A percentile compares a stretch with the other conserved stretches of the same genome.
phyloP scores from a whole-genome alignment of 2,113 vertebrate species.

The Morone saxatilis region DNA sequence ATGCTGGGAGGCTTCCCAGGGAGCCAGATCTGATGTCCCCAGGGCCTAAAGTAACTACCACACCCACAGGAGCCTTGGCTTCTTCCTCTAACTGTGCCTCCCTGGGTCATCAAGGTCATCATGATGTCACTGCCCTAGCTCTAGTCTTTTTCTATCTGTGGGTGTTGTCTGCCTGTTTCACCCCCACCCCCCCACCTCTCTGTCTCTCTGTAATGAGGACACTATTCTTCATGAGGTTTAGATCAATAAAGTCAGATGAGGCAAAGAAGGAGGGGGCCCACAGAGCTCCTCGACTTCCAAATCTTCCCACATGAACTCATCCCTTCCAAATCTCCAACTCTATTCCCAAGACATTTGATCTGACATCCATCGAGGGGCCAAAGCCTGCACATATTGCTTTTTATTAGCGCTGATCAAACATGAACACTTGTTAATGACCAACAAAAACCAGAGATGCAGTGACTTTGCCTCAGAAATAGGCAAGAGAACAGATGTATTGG shows the following conservation, averaged over 20 bases:
- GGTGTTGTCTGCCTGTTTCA: conserved; percentile 9
- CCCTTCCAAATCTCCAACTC: conserved; percentile 44
- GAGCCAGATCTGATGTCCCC: conserved; percentile 51
- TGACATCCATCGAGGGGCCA: conserved; percentile 55
- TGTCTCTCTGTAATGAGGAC: conserved; percentile 18
- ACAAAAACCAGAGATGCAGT: conserved; percentile 58
- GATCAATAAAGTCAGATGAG: conserved; percentile 62
- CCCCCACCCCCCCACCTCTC: background rate
- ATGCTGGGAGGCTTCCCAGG: conserved; percentile 66
- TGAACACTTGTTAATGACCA: conserved; percentile 69
- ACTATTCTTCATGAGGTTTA: conserved; percentile 57
- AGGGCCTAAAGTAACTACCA: conserved; percentile 62
- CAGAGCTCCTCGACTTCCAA: conserved; percentile 31
- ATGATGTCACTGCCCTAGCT: conserved; percentile 60
- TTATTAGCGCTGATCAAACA: conserved; percentile 74
- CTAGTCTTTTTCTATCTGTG: conserved; percentile 21
- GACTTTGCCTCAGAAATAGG: conserved; percentile 47
- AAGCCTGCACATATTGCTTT: conserved; percentile 59
- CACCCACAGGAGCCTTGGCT: conserved; percentile 70
- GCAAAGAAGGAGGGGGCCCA: conserved; percentile 38
- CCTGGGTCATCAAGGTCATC: conserved; percentile 51
- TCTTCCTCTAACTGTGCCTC: conserved; percentile 54
- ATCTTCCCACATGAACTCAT: conserved; percentile 73
- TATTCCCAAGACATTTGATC: conserved; percentile 58
- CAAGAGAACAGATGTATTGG: conserved; percentile 66